Evolutionary conservation across 1,140 invertebrate species (phyloP), one percentile per base, ranked within the genome.

Genomic region (Augochlora pura): DNA sequence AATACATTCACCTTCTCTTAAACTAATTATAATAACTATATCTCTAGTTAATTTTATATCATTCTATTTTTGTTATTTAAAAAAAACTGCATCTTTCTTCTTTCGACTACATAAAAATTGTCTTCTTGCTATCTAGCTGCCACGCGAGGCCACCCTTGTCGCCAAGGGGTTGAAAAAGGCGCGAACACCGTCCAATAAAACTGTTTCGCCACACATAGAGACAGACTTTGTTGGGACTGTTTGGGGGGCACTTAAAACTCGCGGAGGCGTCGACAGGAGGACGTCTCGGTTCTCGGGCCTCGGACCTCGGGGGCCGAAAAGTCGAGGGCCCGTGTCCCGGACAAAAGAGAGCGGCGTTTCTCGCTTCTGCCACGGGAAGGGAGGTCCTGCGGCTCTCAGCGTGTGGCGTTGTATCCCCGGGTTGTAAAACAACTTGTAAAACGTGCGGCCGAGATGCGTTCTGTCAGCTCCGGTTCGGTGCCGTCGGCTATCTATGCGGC

Each of bases 401-500:
- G 86, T 88, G 88, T 87, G 88, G 86, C 83, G 83, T 85, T 86
- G 82, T 88, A 91, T 88, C 86, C 91, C 52, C 66, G 6, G 62
- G 77, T 91, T 92, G 92, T 93, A 92, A 90, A 92, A 93, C 92
- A 92, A 90, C 92, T 92, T 92, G 92, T 93, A 91, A 91, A 93
- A 92, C 91, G 90, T 87, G 91, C 80, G 81, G 27, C 16, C 75
- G 66, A 86, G 84, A 86, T 71, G 85, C 84, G 67, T 75, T 75
- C 82, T 83, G 82, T 82, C 86, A 84, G 65, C 81, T 71, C 52
- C 49, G 74, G 80, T 84, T 84, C 77, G 54, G 75, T 66, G 68
- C 68, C 67, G 62, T 57, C 54, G 54, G 76, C 88, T 91, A 91
- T 91, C 90, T 88, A 74, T 68, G 75, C 75, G 77, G 80, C 83